phyloP scores from a whole-genome alignment of 2,113 vertebrate genomes.

The Polypterus senegalus region DNA sequence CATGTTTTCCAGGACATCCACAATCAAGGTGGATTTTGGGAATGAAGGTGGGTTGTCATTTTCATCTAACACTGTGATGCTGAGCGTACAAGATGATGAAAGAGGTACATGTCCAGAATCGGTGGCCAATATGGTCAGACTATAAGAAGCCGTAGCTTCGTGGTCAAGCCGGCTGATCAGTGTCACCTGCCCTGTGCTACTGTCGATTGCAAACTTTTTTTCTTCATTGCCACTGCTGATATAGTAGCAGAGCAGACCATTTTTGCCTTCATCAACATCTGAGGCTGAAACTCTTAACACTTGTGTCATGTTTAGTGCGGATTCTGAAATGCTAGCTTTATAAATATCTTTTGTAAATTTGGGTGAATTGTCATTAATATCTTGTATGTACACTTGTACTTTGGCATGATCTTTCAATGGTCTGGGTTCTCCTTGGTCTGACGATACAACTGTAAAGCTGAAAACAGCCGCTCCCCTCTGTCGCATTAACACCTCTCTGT shows the following conservation, averaged over 20 bases:
- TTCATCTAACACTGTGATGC: slow-evolving; percentile 80
- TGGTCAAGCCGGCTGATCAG: slow-evolving; percentile 83
- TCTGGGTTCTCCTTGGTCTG: slow-evolving; percentile 87
- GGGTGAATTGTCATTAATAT: slow-evolving; percentile 91
- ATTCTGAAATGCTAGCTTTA: slow-evolving; percentile 85
- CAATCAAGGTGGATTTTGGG: slow-evolving; percentile 66
- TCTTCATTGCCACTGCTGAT: slow-evolving; percentile 82
- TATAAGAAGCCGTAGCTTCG: slow-evolving; percentile 75
- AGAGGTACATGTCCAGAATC: slow-evolving; percentile 63
- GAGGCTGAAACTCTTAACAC: slow-evolving; percentile 85
- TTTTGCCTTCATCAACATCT: slow-evolving; percentile 83
- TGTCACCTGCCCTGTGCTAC: slow-evolving; percentile 75
- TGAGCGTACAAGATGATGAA: slow-evolving; percentile 76
- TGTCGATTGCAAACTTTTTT: slow-evolving; percentile 70
- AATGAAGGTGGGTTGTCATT: slow-evolving; percentile 91
- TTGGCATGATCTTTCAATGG: slow-evolving; percentile 87
- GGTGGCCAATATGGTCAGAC: slow-evolving; percentile 74
- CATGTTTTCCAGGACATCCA: slow-evolving; percentile 92
- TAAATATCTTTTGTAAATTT: slow-evolving; percentile 91
- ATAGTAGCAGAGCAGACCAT: slow-evolving; percentile 74
- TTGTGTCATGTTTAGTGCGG: slow-evolving; percentile 76
- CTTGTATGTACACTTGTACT: slow-evolving; percentile 84
- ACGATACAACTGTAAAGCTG: slow-evolving; percentile 71
- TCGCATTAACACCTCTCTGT: slow-evolving; percentile 84
- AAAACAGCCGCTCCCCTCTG: slow-evolving; percentile 78